Conservation (phyloP, 2,888 invertebrate species). For the Allophyes oxyacanthae region DNA sequence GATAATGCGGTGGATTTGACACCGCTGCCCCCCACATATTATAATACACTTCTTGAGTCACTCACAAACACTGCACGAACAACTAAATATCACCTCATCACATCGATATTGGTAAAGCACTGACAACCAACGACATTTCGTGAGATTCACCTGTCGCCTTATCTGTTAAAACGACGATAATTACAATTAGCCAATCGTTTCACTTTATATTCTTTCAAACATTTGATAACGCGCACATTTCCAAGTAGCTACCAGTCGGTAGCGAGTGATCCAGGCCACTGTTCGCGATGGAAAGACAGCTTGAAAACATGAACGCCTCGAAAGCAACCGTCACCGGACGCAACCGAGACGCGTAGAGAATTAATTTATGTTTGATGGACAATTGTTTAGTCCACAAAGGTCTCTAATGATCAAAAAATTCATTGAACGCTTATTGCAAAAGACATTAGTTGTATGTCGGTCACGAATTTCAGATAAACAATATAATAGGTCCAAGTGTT, state of each 20-base stretch:
- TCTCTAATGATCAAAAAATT: conserved; percentile 68
- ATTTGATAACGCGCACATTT: conserved; percentile 75
- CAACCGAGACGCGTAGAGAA: conserved; percentile 83
- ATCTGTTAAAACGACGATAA: conserved; percentile 73
- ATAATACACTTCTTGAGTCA: conserved; percentile 65
- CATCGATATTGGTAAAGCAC: conserved; percentile 73
- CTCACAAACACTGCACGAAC: conserved; percentile 71
- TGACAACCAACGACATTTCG: conserved; percentile 74
- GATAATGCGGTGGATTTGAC: conserved; percentile 83
- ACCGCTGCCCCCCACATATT: conserved; percentile 87
- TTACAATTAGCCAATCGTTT: conserved; percentile 77
- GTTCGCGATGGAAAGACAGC: conserved; percentile 83
- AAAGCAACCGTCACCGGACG: conserved; percentile 87
- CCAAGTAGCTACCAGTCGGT: conserved; percentile 72
- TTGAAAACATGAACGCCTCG: conserved; percentile 81
- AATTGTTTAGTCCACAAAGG: conserved; percentile 83
- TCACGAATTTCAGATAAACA: conserved; percentile 47
- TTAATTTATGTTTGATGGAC: conserved; percentile 84
- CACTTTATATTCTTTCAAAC: conserved; percentile 69
- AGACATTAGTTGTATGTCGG: conserved; percentile 60
- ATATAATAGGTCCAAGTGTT: conserved; percentile 21
- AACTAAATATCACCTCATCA: conserved; percentile 79
- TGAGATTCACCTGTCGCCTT: conserved; percentile 71
- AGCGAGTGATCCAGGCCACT: conserved; percentile 81
- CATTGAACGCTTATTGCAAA: conserved; percentile 61